Base-by-base conservation (phyloP, 2,888 invertebrate species). In the Himalopsyche anomala region DNA sequence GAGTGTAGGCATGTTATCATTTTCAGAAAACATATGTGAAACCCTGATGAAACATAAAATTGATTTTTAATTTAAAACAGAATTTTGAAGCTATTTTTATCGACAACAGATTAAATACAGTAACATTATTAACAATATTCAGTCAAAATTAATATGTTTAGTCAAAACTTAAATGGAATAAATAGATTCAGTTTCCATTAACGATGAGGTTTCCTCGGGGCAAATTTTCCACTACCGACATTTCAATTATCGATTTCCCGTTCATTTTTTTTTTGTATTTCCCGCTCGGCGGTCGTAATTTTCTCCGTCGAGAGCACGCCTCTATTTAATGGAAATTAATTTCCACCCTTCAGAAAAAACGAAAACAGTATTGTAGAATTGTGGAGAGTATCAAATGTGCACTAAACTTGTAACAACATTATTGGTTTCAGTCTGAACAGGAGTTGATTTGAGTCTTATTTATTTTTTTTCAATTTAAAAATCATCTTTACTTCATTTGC, bases 191-290 rank as follows among this genome's bases (percentile, higher is more conserved):
- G 19, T 36, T 74, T 74, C 36, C 36, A 36, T 28, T 9, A 15
- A 74, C 74, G 38, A 8, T 74, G 36, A 74, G 38, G 4, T 38
- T 74, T 74, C 36, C 74, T 28, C 9, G 15, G 51, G 74, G 36
- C 19, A 36, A 74, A 74, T 74, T 74, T 74, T 74, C 62, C 36
- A 74, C 36, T 38, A 38, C 74, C 12, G 36, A 74, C 74, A 36
- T 74, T 74, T 74, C 74, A 74, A 74, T 74, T 74, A 74, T 74
- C 74, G 74, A 74, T 74, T 74, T 74, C 8, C 74, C 36, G 36
- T 36, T 28, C 15, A 74, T 36, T 74, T 74, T 74, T n/a, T n/a
- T 36, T 28, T 74, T 74, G 74, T 74, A 36, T 28, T 38, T 74
- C 36, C 74, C 74, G 15, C 12, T 74, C 12, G 74, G 36, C 36